Evolutionary conservation across 2,797 vertebrate genomes (phyloP).

Genomic region (Chrosomus eos): DNA sequence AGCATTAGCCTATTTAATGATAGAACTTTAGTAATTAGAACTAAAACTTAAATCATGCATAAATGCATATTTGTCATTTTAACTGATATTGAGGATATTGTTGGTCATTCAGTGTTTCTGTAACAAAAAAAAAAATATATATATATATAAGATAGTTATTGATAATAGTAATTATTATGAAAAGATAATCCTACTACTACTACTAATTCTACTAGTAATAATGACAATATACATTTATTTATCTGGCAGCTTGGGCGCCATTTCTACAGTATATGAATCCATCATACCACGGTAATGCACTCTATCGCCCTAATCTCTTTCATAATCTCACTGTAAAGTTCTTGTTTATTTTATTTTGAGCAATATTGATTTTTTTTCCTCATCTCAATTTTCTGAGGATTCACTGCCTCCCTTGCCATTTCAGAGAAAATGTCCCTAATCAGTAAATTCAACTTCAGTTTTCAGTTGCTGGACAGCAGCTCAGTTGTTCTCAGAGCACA

Average conservation of each 20-base stretch:
- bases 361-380: conserved; percentile 1
- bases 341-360: conserved; percentile 6
- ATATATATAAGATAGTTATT: no score
- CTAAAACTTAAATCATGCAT: no score
- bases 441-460: not conserved
- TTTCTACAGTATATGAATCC: conserved; percentile 39
- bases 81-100: no score
- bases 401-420: not conserved
- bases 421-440: not conserved
- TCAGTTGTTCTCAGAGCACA: not conserved
- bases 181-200: no score
- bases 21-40: no score
- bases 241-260: conserved; percentile 23
- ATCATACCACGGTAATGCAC: conserved; percentile 33
- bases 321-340: not conserved
- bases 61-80: no score
- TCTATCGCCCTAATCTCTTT: not conserved
- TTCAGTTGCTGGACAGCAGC: not conserved
- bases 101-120: no score
- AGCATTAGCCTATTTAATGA: no score
- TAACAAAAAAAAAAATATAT: no score
- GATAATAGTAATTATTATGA: no score
- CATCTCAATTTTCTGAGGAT: not conserved
- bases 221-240: not conserved
- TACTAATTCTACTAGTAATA: no score